A percentile compares a stretch with the other conserved stretches of the same genome.
Conservation (phyloP, 2,797 vertebrate species). For the Lutjanus argentimaculatus region DNA sequence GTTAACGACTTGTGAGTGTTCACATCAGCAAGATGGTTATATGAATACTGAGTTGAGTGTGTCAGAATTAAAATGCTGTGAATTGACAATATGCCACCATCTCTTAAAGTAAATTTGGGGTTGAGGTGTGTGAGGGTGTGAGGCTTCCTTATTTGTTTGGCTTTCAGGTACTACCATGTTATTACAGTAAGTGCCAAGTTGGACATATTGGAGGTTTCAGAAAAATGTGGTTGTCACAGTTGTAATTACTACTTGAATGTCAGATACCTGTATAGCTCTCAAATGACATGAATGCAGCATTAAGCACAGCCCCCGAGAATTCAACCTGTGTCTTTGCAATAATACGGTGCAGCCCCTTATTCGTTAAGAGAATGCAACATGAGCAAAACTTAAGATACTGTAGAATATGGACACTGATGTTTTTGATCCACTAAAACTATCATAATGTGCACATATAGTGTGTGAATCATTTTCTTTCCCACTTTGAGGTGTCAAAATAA, state of each 20-base stretch:
- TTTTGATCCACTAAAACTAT: neutral
- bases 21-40: neutral
- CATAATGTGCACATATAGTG: neutral
- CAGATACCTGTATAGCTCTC: neutral
- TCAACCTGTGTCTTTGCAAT: neutral
- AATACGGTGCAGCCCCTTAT: neutral
- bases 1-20: neutral
- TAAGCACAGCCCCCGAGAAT: neutral
- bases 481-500: neutral
- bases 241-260: neutral
- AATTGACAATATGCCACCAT: neutral
- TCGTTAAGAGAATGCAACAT: conserved; percentile 1
- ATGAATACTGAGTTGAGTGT: neutral
- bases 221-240: neutral
- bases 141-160: neutral
- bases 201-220: neutral
- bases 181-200: too few relatives aligned
- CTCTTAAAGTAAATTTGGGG: too few relatives aligned
- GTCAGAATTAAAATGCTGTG: neutral
- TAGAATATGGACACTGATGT: neutral
- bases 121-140: neutral
- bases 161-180: too few relatives aligned
- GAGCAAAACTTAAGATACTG: neutral
- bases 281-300: conserved; percentile 2
- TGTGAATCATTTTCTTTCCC: neutral